Conservation (phyloP, 2,888 invertebrate genomes). For the Hirtodrosophila histrioides region DNA sequence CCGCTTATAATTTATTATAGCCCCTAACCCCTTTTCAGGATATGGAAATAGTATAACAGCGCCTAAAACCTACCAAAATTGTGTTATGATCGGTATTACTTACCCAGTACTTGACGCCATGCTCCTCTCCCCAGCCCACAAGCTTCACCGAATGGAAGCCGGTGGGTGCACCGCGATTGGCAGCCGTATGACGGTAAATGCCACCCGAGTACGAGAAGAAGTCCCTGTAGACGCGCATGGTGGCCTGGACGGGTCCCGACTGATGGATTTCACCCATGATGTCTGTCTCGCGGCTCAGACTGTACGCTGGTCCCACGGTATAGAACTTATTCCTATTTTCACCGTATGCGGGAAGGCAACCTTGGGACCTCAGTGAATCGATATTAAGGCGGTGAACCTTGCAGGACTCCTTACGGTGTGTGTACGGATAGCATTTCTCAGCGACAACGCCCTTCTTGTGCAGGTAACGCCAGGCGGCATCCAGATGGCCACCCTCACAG, state of each 20-base stretch:
- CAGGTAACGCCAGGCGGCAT: conserved; percentile 95
- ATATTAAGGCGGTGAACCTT: conserved; percentile 85
- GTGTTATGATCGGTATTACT: conserved; percentile 71
- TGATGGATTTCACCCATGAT: conserved; percentile 96
- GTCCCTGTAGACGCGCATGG: conserved; percentile 95
- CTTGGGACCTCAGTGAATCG: conserved; percentile 84
- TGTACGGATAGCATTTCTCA: conserved; percentile 94
- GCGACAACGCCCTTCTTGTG: conserved; percentile 92
- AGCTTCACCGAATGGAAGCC: conserved; percentile 96
- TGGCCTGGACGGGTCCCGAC: conserved; percentile 97
- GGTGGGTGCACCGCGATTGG: conserved; percentile 86
- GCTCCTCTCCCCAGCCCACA: conserved; percentile 95
- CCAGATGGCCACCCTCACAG: conserved; percentile 95
- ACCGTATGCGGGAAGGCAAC: conserved; percentile 85
- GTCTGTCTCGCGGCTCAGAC: conserved; percentile 90
- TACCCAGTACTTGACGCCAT: conserved; percentile 93
- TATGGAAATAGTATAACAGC: no score
- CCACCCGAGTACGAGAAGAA: conserved; percentile 96
- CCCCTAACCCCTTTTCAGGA: no score
- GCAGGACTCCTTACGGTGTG: conserved; percentile 87
- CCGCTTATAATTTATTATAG: no score
- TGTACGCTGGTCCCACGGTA: conserved; percentile 91
- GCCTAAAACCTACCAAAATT: no score
- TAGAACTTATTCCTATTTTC: conserved; percentile 87
- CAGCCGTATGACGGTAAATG: conserved; percentile 89